Base-by-base conservation (phyloP, 2,113 vertebrate species). In the Neotragus pygmaeus region DNA sequence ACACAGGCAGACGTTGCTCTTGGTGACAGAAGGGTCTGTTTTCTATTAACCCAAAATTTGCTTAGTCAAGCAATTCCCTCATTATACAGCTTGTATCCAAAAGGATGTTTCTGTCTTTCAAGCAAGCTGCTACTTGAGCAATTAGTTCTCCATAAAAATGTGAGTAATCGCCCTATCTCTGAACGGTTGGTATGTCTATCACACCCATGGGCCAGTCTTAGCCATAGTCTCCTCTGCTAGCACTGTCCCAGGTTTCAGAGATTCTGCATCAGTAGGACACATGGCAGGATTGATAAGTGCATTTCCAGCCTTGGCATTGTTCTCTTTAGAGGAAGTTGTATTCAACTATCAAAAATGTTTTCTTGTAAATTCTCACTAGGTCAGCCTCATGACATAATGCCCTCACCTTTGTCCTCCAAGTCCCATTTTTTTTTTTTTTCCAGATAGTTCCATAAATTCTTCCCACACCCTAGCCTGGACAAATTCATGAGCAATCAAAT, bases 41-140 rank as follows among this genome's bases (percentile, higher is more conserved):
- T 93, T 95, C 80, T 91, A 84, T 98, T 98, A 97, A 93, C 90
- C 94, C 53, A 62, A 39, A 88, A 33, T 92, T 96, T 97, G 83
- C 96, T 97, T 98, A 89, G 85, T 94, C 97, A 97, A 98, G 92
- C 12, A 70, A 12, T 43, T 96, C 84, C 88, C 45, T 28, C 83
- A 83, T 97, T 95, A 96, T 88, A 88, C 36, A 95, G 30, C 84
- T 30, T 70, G n/a, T 53, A 81, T 91, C 13, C 78, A 89, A 92
- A 58, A 93, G 12, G 53, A 97, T 53, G 45, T 45, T 96, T 88
- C 60, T 82, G 21, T 95, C 30, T 91, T 95, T 95, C 94, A 90
- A 97, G 36, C 57, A 97, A 58, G 16, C 70, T 96, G 89, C 82
- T 84, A 13, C 84, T 91, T 95, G 92, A 83, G 86, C 88, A 88